These are phyloP conservation scores for Burhinus bistriatus DNA, from an alignment of 2,113 vertebrate genomes.

Conservation along the genomic window DNA sequence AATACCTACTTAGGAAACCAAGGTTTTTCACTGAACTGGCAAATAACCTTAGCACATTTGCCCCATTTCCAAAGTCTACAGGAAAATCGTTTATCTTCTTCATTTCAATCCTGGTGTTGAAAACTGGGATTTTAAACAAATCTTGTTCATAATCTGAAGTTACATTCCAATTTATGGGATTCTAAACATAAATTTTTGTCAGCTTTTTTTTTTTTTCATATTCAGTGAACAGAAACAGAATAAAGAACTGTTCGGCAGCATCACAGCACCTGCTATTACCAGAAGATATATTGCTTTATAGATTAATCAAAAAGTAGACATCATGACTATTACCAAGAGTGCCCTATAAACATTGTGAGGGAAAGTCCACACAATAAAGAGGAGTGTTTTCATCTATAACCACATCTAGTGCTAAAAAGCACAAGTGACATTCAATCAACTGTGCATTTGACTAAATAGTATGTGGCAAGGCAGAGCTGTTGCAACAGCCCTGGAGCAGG, in stretches of 20 bases:
- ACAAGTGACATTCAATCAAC: not conserved
- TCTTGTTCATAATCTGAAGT: not conserved
- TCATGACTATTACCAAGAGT: not conserved
- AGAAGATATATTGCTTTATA: not conserved
- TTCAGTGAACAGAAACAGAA: not conserved
- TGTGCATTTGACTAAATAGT: not conserved
- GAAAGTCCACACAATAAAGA: not conserved
- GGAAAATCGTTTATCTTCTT: not conserved
- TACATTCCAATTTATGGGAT: not conserved
- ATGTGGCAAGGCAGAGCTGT: not conserved
- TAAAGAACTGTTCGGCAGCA: not conserved
- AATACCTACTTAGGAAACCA: not conserved
- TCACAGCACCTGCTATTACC: not conserved
- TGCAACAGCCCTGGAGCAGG: not conserved
- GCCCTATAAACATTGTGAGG: not conserved
- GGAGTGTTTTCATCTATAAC: not conserved
- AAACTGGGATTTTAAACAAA: not conserved
- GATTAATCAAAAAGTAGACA: not conserved
- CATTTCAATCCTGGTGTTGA: not conserved
- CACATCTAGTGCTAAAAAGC: not conserved
- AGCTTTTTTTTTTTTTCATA: not conserved
- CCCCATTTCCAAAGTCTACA: not conserved
- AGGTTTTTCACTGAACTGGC: not conserved
- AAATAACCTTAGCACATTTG: not conserved
- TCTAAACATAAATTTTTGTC: not conserved